Percentiles rank a stretch among this genome's conserved stretches.
phyloP scores from a whole-genome alignment of 2,797 vertebrate species.

The Chaetophractus vellerosus region DNA sequence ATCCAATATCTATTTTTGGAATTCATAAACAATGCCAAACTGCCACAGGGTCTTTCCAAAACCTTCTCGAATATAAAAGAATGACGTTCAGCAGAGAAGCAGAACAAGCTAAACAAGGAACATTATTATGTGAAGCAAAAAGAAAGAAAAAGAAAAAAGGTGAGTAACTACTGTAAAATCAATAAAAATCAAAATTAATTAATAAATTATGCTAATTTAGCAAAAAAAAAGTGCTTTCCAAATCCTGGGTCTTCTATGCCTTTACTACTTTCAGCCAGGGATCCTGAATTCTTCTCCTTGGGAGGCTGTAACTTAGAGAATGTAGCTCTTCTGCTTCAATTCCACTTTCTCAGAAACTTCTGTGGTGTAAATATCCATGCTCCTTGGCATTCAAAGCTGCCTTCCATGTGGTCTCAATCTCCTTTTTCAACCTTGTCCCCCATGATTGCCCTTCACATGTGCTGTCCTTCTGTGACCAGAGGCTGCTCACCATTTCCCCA shows the following conservation, averaged over 20 bases:
- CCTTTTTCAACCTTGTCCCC: conserved; percentile 15
- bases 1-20: too few relatives aligned
- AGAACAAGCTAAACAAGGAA: neutral
- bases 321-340: neutral
- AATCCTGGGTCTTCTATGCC: neutral
- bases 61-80: neutral
- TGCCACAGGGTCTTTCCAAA: neutral
- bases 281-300: neutral
- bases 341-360: neutral
- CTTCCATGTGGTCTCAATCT: neutral
- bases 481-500: neutral
- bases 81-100: neutral
- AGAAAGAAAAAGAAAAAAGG: neutral
- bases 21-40: too few relatives aligned
- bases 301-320: neutral
- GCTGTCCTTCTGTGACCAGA: neutral
- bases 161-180: neutral
- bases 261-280: neutral
- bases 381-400: neutral
- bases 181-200: neutral
- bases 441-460: neutral
- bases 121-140: neutral
- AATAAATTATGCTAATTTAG: neutral
- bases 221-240: neutral
- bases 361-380: neutral